Evolutionary conservation across 2,113 vertebrate genomes (phyloP), one percentile per base, ranked within the genome.

Genomic region (Tichodroma muraria): DNA sequence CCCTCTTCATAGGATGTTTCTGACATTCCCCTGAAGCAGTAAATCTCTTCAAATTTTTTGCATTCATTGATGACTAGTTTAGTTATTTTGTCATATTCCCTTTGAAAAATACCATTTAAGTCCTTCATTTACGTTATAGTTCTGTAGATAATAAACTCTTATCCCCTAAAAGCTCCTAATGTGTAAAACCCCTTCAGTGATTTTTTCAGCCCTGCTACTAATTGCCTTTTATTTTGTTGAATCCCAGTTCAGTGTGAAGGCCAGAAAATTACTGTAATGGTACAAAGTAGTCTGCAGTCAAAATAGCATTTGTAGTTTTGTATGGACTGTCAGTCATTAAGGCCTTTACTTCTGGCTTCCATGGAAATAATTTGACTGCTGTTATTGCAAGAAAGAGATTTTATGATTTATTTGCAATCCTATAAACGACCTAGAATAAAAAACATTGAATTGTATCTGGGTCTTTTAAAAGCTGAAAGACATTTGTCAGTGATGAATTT

Each of bases 41-140:
- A 52, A 75, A 75, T 93, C 56, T 64, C 60, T 83, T 87, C 33
- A 84, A 69, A 78, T 96, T 14, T 56, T 63, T 90, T 80, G 71
- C 31, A 28, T 68, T 86, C 13, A 49, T 19, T 87, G 77, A 37
- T 88, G 44, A 81, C 49, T 56, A 20, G 38, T 91, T 89, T 49
- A 52, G n/a, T 53, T 80, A 37, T 63, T 85, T 83, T 52, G 47
- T 86, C 35, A 31, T 69, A 61, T 7, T 88, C 16, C 15, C 10
- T 80, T 86, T 47, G 44, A 73, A 90, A 90, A 94, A 35, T 42
- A 82, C 35, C 9, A 31, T 75, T 16, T 4, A 65, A 86, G 21
- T 66, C 52, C 49, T 88, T 75, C 8, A 37, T 78, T 90, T 66
- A 63, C 35, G 30, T 25, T 50, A 17, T 33, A 70, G 50, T 65